phyloP scores from a whole-genome alignment of 2,113 vertebrate genomes.

The Centropus unirufus region DNA sequence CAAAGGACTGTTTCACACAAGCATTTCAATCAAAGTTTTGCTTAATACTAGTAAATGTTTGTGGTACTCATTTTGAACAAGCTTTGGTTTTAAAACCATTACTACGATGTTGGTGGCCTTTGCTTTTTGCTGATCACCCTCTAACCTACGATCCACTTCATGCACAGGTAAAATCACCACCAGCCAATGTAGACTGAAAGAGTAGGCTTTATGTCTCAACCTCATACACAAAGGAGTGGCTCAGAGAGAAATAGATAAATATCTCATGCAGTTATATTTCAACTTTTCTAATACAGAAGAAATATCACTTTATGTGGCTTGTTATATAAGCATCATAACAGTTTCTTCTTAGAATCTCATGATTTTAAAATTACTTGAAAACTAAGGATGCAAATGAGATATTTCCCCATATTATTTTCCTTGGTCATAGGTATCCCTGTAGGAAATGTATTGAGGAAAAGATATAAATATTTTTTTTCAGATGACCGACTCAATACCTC shows the following conservation, averaged over 20 bases:
- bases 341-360: neutral
- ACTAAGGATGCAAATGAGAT: neutral
- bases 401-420: neutral
- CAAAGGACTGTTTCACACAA: neutral
- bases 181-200: neutral
- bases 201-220: neutral
- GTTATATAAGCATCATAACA: neutral
- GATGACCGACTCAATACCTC: neutral
- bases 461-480: neutral
- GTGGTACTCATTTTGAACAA: neutral
- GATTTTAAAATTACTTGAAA: neutral
- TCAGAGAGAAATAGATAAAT: neutral
- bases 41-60: neutral
- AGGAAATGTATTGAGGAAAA: neutral
- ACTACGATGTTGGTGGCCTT: neutral
- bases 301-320: neutral
- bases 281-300: neutral
- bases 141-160: neutral
- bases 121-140: neutral
- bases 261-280: neutral
- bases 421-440: neutral
- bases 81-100: neutral
- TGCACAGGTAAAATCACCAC: neutral
- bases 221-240: no score
- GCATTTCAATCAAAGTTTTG: neutral